A percentile compares a stretch with the other conserved stretches of the same genome.
phyloP scores from a whole-genome alignment of 1,140 invertebrate species.

The Cecropterus lyciades region DNA sequence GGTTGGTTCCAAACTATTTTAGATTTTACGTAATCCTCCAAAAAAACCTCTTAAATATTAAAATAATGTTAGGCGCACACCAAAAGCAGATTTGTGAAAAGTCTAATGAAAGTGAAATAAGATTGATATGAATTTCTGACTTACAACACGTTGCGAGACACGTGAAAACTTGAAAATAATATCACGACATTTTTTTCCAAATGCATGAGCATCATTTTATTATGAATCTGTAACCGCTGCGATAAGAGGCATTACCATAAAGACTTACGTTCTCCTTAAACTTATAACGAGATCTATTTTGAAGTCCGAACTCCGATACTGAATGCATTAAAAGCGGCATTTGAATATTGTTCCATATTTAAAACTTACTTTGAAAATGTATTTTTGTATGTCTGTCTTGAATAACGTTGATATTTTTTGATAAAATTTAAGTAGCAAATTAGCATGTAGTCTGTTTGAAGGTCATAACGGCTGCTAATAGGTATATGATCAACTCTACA shows the following conservation, averaged over 20 bases:
- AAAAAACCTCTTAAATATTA: slow-evolving; percentile 49
- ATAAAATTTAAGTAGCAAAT: no score
- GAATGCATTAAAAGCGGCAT: slow-evolving; percentile 47
- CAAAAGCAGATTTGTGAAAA: slow-evolving; percentile 60
- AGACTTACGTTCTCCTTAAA: slow-evolving; percentile 55
- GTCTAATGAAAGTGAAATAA: slow-evolving; percentile 71
- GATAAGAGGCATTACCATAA: slow-evolving; percentile 66
- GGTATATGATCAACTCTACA: no score
- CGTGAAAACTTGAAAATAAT: slow-evolving; percentile 69
- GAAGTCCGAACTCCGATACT: slow-evolving; percentile 35
- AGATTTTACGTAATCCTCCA: slow-evolving; percentile 31
- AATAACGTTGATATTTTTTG: no score
- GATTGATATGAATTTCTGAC: slow-evolving; percentile 70
- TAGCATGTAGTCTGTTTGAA: no score
- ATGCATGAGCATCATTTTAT: slow-evolving; percentile 72
- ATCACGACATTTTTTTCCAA: slow-evolving; percentile 65
- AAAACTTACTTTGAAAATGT: slow-evolving; percentile 7
- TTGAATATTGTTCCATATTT: slow-evolving; percentile 28
- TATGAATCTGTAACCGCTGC: slow-evolving; percentile 72
- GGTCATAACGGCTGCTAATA: no score
- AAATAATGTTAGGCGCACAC: slow-evolving; percentile 58
- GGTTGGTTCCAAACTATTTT: slow-evolving; percentile 6
- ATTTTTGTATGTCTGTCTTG: not conserved
- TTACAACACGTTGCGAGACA: slow-evolving; percentile 59
- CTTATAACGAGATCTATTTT: slow-evolving; percentile 52